Evolutionary conservation across 2,113 vertebrate species (phyloP), one percentile per base, ranked within the genome.

Genomic region (Manacus vitellinus): DNA sequence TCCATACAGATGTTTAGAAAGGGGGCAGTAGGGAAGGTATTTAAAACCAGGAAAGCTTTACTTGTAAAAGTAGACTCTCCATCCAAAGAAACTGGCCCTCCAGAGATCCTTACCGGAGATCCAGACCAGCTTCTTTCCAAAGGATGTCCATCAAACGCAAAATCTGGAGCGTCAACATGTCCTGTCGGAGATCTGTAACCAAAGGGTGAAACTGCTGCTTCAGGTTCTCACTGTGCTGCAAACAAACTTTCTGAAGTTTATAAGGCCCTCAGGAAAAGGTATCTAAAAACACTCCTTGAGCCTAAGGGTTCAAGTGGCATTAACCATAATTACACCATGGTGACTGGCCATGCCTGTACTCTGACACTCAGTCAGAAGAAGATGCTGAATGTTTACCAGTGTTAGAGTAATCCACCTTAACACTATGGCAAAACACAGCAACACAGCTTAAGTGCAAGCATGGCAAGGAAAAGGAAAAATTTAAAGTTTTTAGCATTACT

Each of bases 101-200:
- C 8, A 76, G 63, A 92, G 93, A 74, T 56, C 89, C 97, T 98
- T 90, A 99, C 99, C 99, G 98, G 85, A 99, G 99, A 95, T 99
- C 99, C 73, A 99, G 97, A 90, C 98, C 99, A 31, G 99, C 99
- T 95, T 99, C 99, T 88, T 99, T 99, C 99, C 99, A 99, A 33
- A 99, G 98, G 55, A 99, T 96, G 97, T 99, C 99, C 99, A 99
- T 99, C 89, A 99, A 83, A 59, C 98, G 98, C 86, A 99, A 89
- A 47, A 99, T 99, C 91, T 99, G 99, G 35, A 99, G 99, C 0
- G 99, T 99, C 82, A 99, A 66, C 99, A 99, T 99, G 97, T 99
- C 99, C 95, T 99, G 99, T 8, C 99, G 98, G 52, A 99, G 97
- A 96, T 99, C 99, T 99, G 72, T 23, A 86, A 85, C 0, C 2